Conservation (phyloP, 2,888 invertebrate species). For the Aplocera efformata region DNA sequence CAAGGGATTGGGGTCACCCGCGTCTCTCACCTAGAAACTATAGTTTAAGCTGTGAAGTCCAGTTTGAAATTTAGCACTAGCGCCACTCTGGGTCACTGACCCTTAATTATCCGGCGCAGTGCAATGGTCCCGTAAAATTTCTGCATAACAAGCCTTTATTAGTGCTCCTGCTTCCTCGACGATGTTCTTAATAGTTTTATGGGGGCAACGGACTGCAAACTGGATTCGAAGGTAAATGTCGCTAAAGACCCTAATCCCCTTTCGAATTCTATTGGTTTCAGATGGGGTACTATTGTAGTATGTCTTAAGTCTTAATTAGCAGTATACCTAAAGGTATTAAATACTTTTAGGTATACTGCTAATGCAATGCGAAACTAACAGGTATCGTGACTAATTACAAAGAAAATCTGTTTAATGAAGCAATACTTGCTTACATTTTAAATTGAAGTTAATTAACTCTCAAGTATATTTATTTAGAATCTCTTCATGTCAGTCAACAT, state of each 20-base stretch:
- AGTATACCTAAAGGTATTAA: too few species aligned
- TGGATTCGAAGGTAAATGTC: slow-evolving; percentile 24
- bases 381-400: too few species aligned
- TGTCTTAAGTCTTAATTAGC: too few species aligned
- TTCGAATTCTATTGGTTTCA: not conserved
- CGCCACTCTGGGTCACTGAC: slow-evolving; percentile 62
- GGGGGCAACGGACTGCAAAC: slow-evolving; percentile 27
- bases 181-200: slow-evolving; percentile 44
- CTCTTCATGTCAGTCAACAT: too few species aligned
- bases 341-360: too few species aligned
- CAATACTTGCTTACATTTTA: too few species aligned
- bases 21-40: slow-evolving; percentile 7
- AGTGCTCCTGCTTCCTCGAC: slow-evolving; percentile 48
- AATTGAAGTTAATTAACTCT: too few species aligned
- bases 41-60: slow-evolving; percentile 16
- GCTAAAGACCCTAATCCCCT: slow-evolving; percentile 15
- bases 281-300: too few species aligned
- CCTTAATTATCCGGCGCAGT: slow-evolving; percentile 73
- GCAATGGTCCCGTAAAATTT: slow-evolving; percentile 77
- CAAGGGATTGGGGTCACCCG: slow-evolving; percentile 11
- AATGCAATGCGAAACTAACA: too few species aligned
- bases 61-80: slow-evolving; percentile 58
- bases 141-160: slow-evolving; percentile 76
- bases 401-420: too few species aligned
- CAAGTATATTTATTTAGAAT: too few species aligned